A percentile compares a stretch with the other conserved stretches of the same genome.
phyloP scores from a whole-genome alignment of 2,797 vertebrate genomes.

The Podarcis siculus region DNA sequence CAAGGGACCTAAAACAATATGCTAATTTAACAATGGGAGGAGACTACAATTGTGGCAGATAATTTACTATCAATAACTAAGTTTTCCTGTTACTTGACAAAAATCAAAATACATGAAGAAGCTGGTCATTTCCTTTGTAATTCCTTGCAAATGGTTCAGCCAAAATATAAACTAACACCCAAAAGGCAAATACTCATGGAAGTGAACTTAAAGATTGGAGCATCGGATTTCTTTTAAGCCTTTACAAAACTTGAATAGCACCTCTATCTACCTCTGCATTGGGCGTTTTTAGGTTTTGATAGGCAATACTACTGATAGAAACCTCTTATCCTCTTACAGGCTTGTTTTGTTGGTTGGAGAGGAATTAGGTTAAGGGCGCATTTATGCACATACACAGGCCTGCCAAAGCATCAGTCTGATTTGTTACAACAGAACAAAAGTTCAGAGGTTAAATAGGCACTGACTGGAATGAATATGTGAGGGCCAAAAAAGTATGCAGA shows the following conservation, averaged over 20 bases:
- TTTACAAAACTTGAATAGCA: constrained; percentile 26
- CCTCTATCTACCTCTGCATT: constrained; percentile 24
- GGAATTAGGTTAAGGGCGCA: not conserved
- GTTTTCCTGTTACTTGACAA: not conserved
- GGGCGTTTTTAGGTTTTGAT: constrained; percentile 33
- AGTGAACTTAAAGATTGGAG: constrained; percentile 27
- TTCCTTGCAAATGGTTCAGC: constrained; percentile 22
- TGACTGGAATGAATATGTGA: not conserved
- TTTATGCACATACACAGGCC: not conserved
- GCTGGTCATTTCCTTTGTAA: not conserved
- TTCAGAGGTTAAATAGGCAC: not conserved
- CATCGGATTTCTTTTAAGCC: constrained; percentile 20
- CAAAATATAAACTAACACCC: not conserved
- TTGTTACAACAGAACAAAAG: not conserved
- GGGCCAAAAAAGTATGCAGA: not conserved
- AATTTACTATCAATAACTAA: constrained; percentile 6
- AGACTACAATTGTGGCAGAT: constrained; percentile 33
- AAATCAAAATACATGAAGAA: constrained; percentile 21
- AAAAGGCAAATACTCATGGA: constrained; percentile 11
- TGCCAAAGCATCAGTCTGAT: not conserved
- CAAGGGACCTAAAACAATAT: not conserved
- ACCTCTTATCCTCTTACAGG: constrained; percentile 47
- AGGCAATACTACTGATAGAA: constrained; percentile 37
- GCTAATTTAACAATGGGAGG: not conserved
- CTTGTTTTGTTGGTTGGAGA: constrained; percentile 46